Evolutionary conservation across 2,113 vertebrate species (phyloP), one percentile per base, ranked within the genome.

Genomic region (Miniopterus natalensis): DNA sequence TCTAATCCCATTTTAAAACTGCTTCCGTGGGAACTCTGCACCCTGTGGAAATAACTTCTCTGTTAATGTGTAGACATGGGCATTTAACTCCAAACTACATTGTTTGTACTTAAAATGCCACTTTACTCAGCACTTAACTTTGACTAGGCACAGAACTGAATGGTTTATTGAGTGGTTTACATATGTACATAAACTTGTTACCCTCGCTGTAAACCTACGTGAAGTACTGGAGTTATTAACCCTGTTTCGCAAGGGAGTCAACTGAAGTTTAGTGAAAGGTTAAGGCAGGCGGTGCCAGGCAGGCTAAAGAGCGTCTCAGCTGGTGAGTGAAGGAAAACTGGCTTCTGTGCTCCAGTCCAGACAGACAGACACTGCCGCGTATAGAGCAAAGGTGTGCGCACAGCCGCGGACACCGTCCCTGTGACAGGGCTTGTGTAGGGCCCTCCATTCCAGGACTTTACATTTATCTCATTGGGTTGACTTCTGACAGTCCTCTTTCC

Each of bases 1-100:
- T 70, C 8, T 31, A 75, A 89, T 80, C 40, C 14, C 27, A 49
- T 90, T 81, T 83, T 90, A 73, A 95, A 95, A 84, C 31, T 53
- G 21, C 36, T 23, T 1, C 49, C 15, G 31, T 95, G 73, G 47
- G 23, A 81, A 49, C 31, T 90, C 36, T 88, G 13, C 57, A 80
- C 5, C 18, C 42, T 81, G 12, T 74, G n/a, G 42, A 49, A 92
- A 71, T 90, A 90, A 93, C 40, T 77, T 83, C 3, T 55, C 27
- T 25, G 29, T 71, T 87, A 71, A 57, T 51, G 15, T 49, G 21
- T 65, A 81, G 68, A 59, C 71, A 77, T 10, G 63, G 61, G 27
- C 81, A 42, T 93, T 92, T 83, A 71, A 65, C 10, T 86, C 65
- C 47, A 66, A 53, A n/a, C 73, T 75, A 59, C 29, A 40, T 84